These are phyloP conservation scores for Drosophila trapezifrons DNA, from an alignment of 1,140 invertebrate genomes.

Conservation along the genomic window DNA sequence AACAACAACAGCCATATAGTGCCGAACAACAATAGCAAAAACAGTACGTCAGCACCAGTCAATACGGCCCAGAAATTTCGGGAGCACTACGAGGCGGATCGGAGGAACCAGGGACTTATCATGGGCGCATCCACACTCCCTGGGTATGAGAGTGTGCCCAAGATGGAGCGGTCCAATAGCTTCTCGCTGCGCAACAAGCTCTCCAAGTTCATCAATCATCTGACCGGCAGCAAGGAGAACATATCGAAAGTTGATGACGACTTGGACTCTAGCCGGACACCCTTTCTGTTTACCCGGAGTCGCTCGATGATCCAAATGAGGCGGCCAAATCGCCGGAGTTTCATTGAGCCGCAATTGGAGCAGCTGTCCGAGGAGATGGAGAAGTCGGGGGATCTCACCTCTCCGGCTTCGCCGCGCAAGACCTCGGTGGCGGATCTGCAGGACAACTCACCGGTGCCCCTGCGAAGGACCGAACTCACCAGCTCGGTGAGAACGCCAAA, in stretches of 20 bases:
- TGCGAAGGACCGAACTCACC: conserved; percentile 40
- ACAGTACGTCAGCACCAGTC: conserved; percentile 16
- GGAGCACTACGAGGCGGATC: conserved; percentile 55
- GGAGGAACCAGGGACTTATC: conserved; percentile 14
- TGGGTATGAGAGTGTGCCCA: conserved; percentile 54
- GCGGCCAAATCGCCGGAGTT: conserved; percentile 71
- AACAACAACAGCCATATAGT: conserved; percentile 65
- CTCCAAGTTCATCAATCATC: conserved; percentile 70
- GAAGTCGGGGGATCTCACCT: conserved; percentile 66
- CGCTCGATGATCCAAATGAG: conserved; percentile 80
- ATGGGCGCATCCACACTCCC: conserved; percentile 19
- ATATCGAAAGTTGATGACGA: conserved; percentile 46
- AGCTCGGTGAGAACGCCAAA: conserved; percentile 48
- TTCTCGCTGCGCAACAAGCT: conserved; percentile 71
- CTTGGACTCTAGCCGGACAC: conserved; percentile 48
- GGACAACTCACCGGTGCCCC: conserved; percentile 38
- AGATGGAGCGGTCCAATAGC: conserved; percentile 81
- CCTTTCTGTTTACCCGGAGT: conserved; percentile 77
- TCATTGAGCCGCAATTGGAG: conserved; percentile 81
- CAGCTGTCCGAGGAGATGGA: conserved; percentile 78
- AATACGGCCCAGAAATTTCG: conserved; percentile 61
- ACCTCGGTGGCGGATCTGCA: conserved; percentile 62
- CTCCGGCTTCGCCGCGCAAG: conserved; percentile 71
- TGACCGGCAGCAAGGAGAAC: conserved; percentile 75
- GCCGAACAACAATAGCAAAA: conserved; percentile 61